Base-by-base conservation (phyloP, 2,888 invertebrate species). In the Octonoba sinensis region DNA sequence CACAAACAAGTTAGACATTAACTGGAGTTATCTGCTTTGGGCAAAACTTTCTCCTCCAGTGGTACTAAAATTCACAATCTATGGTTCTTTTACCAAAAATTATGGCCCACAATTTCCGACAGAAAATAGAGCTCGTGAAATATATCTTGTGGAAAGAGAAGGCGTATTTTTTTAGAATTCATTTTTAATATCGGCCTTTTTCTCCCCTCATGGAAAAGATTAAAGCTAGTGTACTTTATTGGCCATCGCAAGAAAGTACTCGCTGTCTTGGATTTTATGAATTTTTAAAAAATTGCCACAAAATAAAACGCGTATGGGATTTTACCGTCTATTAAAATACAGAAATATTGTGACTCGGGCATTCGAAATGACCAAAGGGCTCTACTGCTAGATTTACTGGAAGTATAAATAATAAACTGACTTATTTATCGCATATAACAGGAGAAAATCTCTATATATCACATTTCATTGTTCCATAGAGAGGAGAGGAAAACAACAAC, bases 301-400 rank as follows among this genome's bases (percentile, higher is more conserved):
- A 75, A 72, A 67, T 67, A 75, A 75, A 75, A 67, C 60, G 54
- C 51, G 54, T 67, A 51, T 75, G 67, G 75, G 67, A 67, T 67
- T 75, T 75, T 67, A 75, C 67, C 60, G 59, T 67, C 67, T 75
- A 75, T 75, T 75, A 67, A 75, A 75, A 75, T 60, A 60, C 36
- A 67, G 51, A 75, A 62, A 75, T 69, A 75, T 67, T 67, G 60
- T 60, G 24, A 64, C 18, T 22, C 57, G 60, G 66, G 49, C 59
- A 66, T 66, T 20, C 49, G 47, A 51, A 57, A 67, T 67, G 67
- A 69, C 36, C 59, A 51, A 18, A 44, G 56, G 49, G 74, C 13
- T 57, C 20, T 11, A 18, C 24, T 15, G 46, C 18, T 65, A 18
- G 54, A 64, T 73, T 24, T 47, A 27, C 57, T 65, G 20, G 54